phyloP scores from a whole-genome alignment of 2,888 invertebrate genomes.

The Melanotus villosus region DNA sequence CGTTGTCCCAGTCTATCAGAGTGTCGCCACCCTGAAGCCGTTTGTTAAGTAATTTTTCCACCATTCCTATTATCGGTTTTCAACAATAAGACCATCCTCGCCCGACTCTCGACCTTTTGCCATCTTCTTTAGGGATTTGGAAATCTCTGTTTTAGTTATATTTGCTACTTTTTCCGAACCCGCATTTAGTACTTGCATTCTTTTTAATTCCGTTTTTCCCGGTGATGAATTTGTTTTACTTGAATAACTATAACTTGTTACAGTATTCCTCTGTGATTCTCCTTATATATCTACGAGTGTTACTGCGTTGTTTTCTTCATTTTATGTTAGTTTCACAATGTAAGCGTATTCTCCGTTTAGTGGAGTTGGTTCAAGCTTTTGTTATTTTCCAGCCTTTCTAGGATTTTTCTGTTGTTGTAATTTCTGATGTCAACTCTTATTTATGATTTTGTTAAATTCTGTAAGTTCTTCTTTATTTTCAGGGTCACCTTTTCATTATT shows the following conservation, averaged over 20 bases:
- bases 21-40: not conserved
- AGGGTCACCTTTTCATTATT: not conserved
- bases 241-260: not conserved
- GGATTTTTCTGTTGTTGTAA: not conserved
- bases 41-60: not conserved
- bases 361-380: not conserved
- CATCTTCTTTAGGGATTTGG: slow-evolving; percentile 7
- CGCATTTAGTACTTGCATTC: slow-evolving; percentile 1
- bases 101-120: not conserved
- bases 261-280: not conserved
- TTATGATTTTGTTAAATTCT: not conserved
- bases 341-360: not conserved
- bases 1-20: not conserved
- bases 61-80: not conserved
- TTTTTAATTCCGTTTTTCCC: not conserved
- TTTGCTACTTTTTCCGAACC: slow-evolving; percentile 6
- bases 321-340: not conserved
- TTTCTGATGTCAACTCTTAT: not conserved
- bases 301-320: not conserved
- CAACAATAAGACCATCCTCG: slow-evolving; percentile 3
- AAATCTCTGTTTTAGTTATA: slow-evolving; percentile 4
- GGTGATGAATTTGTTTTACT: not conserved
- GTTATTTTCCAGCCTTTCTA: not conserved
- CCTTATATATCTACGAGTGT: not conserved
- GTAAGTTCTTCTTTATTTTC: not conserved